Evolutionary conservation across 2,888 invertebrate species (phyloP), one percentile per base, ranked within the genome.

Genomic region (Hymenopus coronatus): DNA sequence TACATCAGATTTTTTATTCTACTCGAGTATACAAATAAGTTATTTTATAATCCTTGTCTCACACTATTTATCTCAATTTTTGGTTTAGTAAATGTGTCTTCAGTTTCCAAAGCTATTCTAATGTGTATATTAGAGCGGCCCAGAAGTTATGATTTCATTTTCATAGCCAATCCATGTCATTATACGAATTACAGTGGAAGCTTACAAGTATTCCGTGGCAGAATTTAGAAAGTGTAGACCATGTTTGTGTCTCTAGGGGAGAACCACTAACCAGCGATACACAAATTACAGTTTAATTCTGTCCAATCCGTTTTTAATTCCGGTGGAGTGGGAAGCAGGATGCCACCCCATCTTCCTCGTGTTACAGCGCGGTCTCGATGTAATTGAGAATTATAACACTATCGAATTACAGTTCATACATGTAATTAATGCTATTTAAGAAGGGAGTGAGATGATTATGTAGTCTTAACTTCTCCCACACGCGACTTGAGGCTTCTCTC

Each of bases 281-380:
- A 86, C 86, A 86, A 86, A 86, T 86, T 86, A 81, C 28, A 27
- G 82, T 87, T 82, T 87, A 87, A 87, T 87, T 82, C 87, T 82
- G 27, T 33, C 33, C 87, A 87, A 82, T 87, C 87, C 33, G 82
- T 33, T 87, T 82, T 82, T 82, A 87, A 82, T 82, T 87, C 82
- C 87, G 7, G 54, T 70, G 54, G 54, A 70, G 20, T 20, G 54
- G 54, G 54, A 25, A 70, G 25, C 54, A 20, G 54, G 20, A 70
- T 70, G 54, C 54, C 15, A 70, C 54, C 54, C 54, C 14, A 70
- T 70, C 54, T 70, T 70, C 54, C 33, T 84, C 84, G 9, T 6
- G 84, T 84, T 84, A 40, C 84, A 20, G 14, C 27, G 33, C 25
- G n/a, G 25, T 84, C 28, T 12, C 28, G 15, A 33, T 82, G 15